Conservation (phyloP, 2,113 vertebrate species). For the Scopus umbretta region DNA sequence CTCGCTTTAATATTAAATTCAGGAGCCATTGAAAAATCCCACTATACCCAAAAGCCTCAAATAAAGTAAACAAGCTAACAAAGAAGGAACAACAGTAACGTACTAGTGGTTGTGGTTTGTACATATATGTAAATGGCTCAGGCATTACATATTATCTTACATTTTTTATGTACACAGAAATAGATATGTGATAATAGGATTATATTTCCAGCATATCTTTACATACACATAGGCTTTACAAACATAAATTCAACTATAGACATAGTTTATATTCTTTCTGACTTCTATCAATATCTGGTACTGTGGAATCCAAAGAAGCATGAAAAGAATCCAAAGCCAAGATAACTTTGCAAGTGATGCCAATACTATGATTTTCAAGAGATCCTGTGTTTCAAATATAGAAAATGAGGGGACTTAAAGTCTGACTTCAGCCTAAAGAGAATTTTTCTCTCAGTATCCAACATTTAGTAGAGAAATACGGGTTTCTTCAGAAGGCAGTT, state of each 20-base stretch:
- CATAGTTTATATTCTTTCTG: neutral
- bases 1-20: neutral
- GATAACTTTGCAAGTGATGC: neutral
- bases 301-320: neutral
- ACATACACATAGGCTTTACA: neutral
- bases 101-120: neutral
- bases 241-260: neutral
- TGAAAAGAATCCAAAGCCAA: neutral
- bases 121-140: neutral
- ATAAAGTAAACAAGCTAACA: neutral
- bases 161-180: neutral
- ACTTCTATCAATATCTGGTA: neutral
- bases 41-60: neutral
- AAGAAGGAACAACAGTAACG: neutral
- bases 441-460: neutral
- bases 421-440: neutral
- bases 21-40: neutral
- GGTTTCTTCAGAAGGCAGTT: neutral
- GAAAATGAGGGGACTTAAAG: neutral
- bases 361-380: neutral
- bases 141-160: neutral
- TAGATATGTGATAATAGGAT: neutral
- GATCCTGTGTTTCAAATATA: neutral
- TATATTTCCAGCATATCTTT: neutral
- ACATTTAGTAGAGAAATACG: neutral